These are phyloP conservation scores for Sebastes trivittatus DNA, from an alignment of 2,797 vertebrate species.

Conservation along the genomic window DNA sequence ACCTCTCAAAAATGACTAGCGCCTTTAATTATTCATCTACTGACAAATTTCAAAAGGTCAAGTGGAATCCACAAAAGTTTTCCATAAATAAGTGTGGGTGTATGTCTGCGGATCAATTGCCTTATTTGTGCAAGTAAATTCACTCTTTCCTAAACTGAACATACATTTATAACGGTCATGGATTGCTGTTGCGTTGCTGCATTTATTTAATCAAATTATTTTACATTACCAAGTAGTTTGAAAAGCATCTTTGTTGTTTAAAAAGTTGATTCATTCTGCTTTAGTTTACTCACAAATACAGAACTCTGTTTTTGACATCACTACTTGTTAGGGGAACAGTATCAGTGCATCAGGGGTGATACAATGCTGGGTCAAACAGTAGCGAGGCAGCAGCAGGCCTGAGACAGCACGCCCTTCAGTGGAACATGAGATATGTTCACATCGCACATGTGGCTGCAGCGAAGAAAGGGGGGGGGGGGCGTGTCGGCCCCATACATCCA, in stretches of 20 bases:
- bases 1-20: conserved; percentile 62
- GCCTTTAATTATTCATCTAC: conserved; percentile 72
- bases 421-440: conserved; percentile 69
- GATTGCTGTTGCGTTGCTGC: background rate
- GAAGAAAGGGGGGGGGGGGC: conserved; percentile 47
- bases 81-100: background rate
- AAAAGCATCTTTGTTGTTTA: background rate
- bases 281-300: conserved; percentile 5
- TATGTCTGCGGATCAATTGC: background rate
- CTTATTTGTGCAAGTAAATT: background rate
- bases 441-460: conserved; percentile 65
- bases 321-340: background rate
- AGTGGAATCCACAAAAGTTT: conserved; percentile 30
- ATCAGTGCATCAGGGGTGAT: conserved; percentile 33
- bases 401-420: conserved; percentile 65
- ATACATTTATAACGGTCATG: background rate
- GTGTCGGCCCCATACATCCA: conserved; percentile 68
- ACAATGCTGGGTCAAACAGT: conserved; percentile 49
- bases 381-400: conserved; percentile 31
- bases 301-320: background rate
- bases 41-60: conserved; percentile 55
- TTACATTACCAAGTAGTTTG: background rate
- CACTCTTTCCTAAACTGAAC: background rate
- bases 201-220: conserved; percentile 1
- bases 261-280: background rate